Conservation (phyloP, 1,140 invertebrate species). For the Orius insidiosus region DNA sequence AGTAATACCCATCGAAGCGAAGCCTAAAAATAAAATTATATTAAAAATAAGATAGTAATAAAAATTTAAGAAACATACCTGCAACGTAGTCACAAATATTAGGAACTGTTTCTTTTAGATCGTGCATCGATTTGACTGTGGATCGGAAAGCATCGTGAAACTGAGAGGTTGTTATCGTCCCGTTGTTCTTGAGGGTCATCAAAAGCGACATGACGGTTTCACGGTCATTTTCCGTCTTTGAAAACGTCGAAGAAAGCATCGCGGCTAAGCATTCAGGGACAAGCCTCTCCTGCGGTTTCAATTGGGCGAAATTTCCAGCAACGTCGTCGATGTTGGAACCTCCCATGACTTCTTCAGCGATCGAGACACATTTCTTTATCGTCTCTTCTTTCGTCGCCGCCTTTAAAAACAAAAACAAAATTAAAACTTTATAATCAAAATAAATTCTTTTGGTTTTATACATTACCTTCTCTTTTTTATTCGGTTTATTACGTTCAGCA, state of each 20-base stretch:
- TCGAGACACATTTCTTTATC: conserved; percentile 45
- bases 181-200: conserved; percentile 36
- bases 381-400: conserved; percentile 61
- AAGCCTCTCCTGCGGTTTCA: conserved; percentile 62
- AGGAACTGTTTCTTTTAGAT: conserved; percentile 54
- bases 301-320: conserved; percentile 46
- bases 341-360: conserved; percentile 45
- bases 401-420: conserved; percentile 24
- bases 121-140: conserved; percentile 44
- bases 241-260: conserved; percentile 42
- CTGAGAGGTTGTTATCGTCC: conserved; percentile 33
- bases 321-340: conserved; percentile 36
- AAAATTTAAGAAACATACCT: no score
- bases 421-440: conserved; percentile 12
- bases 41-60: no score
- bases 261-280: conserved; percentile 42
- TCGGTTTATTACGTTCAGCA: conserved; percentile 39
- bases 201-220: conserved; percentile 45
- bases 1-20: conserved; percentile 45
- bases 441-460: conserved; percentile 11
- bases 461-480: conserved; percentile 44
- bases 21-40: conserved; percentile 23
- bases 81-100: conserved; percentile 58
- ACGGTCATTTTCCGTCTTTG: conserved; percentile 47
- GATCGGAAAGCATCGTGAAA: conserved; percentile 56